Evolutionary conservation across 2,888 invertebrate species (phyloP), one percentile per base, ranked within the genome.

Genomic region (Sarcophaga carnaria): DNA sequence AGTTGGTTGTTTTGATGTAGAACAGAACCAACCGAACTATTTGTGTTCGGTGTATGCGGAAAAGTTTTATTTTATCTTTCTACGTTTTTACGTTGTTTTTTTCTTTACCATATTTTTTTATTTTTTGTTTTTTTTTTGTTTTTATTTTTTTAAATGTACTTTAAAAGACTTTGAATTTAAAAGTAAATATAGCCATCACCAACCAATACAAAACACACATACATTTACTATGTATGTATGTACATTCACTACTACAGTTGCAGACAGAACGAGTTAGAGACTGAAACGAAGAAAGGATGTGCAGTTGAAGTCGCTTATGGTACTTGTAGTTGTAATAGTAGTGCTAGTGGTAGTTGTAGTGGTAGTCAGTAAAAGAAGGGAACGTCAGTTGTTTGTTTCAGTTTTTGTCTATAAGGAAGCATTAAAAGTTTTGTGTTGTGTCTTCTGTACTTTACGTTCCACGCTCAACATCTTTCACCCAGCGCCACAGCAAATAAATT

Each of bases 111-210:
- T 22, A 22, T 22, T 22, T 22, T 22, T 20, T 20, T 20, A 20
- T 20, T 20, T 20, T 20, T 1, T 1, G 22, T 22, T 8, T 22
- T 12, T 0, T 27, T 17, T 22, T 64, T 25, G 1, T 25, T 59
- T 27, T 64, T 79, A 76, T 82, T 80, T 69, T 74, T 77, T 80
- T 74, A 74, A 80, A 86, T 86, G 69, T 78, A 80, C 72, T 86
- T 80, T 83, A 86, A 86, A 83, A 82, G 76, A 83, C 76, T 86
- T 86, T 80, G 72, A 86, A 86, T 86, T 86, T 60, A 76, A 77
- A 86, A 86, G 83, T 86, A 80, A 86, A 86, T 83, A 86, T 69
- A 69, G 64, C 70, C 63, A 78, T 60, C 76, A 80, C 59, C 54
- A 82, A 82, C 54, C 66, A 12, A 54, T 4, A 64, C 45, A 17